Base-by-base conservation (phyloP, 2,888 invertebrate genomes). In the Eudasyphora cyanicolor region DNA sequence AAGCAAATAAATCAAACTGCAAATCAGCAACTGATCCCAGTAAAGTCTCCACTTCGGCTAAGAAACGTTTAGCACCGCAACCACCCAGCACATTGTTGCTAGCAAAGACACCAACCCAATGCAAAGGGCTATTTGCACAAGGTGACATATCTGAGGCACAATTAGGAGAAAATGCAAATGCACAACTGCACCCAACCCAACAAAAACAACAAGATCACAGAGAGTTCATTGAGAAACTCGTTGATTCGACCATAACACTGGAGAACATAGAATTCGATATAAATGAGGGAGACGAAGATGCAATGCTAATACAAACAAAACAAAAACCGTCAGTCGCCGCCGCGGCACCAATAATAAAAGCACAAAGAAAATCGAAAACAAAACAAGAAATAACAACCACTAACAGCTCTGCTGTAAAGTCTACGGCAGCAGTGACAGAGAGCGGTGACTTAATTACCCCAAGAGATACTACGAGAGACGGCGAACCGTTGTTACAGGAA, bases 181-280 rank as follows among this genome's bases (percentile, higher is more conserved):
- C 27, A 49, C 32, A n/a, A 12, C 19, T 62, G 32, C 8, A 14
- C 64, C 19, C 19, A n/a, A 35, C 1, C 14, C 45, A 78, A 17
- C 5, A 76, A 60, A 27, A 71, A 29, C 71, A n/a, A 4, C 45
- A 64, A 21, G 87, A 88, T 86, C 87, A 87, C 73, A 81, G 85
- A 64, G 83, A 85, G 73, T 88, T 88, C 76, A 86, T 88, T 76
- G 88, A 88, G 78, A 81, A 85, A 42, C 85, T 88, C 71, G 86
- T 88, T 35, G 82, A 86, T 17, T 64, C 81, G 1, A 76, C 57
- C 10, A 57, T 29, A 6, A 67, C 17, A 42, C 2, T 75, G 45
- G 49, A 79, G 24, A 45, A 27, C 10, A 0, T 60, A n/a, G 49
- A 54, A 35, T 42, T 32, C 32, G 42, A 27, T 1, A 38, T n/a